phyloP scores from a whole-genome alignment of 2,113 vertebrate genomes.

The Oryzias melastigma region DNA sequence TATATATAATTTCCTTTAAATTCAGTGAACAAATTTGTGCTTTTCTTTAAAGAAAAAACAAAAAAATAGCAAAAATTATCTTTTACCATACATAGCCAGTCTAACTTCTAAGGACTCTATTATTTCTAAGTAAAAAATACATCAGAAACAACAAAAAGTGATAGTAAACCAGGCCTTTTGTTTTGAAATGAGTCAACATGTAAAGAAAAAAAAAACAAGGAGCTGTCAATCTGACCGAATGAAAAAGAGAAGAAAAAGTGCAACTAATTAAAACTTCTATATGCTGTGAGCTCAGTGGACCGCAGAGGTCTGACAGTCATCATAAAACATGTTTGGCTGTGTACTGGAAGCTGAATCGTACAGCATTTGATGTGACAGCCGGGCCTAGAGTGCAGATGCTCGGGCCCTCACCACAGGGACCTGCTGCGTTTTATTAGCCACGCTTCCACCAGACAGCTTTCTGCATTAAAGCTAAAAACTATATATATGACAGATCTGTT shows the following conservation, averaged over 20 bases:
- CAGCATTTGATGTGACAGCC: constrained; percentile 30
- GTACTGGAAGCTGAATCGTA: constrained; percentile 10
- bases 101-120: too few relatives aligned
- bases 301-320: constrained; percentile 19
- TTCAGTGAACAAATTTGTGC: too few relatives aligned
- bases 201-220: too few relatives aligned
- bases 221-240: neutral
- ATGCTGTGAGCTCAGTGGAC: constrained; percentile 4
- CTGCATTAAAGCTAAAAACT: neutral
- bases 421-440: constrained; percentile 28
- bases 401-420: constrained; percentile 1
- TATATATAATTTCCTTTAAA: too few relatives aligned
- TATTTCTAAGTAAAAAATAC: neutral
- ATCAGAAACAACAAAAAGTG: neutral
- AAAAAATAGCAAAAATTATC: too few relatives aligned
- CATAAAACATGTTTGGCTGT: constrained; percentile 14
- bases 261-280: neutral
- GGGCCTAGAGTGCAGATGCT: constrained; percentile 7
- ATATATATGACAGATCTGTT: constrained; percentile 12
- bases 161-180: neutral
- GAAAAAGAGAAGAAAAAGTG: constrained; percentile 1
- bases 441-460: constrained; percentile 1
- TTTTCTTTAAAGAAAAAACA: too few relatives aligned
- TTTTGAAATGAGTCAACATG: too few relatives aligned
- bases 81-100: too few relatives aligned